Evolutionary conservation across 2,113 vertebrate species (phyloP), one percentile per base, ranked within the genome.

Genomic region (Nymphicus hollandicus): DNA sequence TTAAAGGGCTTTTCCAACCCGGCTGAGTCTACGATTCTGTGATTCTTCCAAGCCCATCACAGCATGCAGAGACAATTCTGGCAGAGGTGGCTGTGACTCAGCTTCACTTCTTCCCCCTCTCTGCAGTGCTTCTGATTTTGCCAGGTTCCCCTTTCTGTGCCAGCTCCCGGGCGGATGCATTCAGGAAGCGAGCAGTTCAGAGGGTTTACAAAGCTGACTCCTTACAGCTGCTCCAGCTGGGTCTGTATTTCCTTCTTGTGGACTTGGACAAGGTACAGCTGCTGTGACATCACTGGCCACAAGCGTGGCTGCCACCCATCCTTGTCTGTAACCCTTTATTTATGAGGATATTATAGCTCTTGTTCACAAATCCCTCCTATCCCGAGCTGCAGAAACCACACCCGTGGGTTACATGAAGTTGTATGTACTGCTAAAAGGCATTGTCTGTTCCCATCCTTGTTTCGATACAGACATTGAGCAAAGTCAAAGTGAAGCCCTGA

Each of bases 101-200:
- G 47, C 49, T 22, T 73, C 71, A 52, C 25, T 41, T 90, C 89
- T 86, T 29, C n/a, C 44, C 31, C 8, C 70, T 58, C n/a, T 61
- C 31, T 7, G 85, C 8, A 39, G 17, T 3, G 0, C 61, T 79
- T 80, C 71, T 61, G 74, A 25, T 11, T 17, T 70, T 50, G 66
- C 35, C 88, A 85, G 52, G 79, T 31, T 97, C 94, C 94, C 58
- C 76, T 96, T 97, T 96, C 86, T 1, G 2, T 83, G 88, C 82
- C 2, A 4, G 1, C 27, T 47, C 88, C 66, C 74, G 11, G 50
- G 61, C 1, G 0, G 89, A 79, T 22, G 65, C 20, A 2, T 35
- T 65, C 0, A 1, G 81, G 85, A 91, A 56, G 70, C 17, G 68
- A 83, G 58, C 86, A 60, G 79, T 94, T 94, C 88, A 1, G 85